Base-by-base conservation (phyloP, 1,140 invertebrate species). In the Zaprionus kolodkinae region DNA sequence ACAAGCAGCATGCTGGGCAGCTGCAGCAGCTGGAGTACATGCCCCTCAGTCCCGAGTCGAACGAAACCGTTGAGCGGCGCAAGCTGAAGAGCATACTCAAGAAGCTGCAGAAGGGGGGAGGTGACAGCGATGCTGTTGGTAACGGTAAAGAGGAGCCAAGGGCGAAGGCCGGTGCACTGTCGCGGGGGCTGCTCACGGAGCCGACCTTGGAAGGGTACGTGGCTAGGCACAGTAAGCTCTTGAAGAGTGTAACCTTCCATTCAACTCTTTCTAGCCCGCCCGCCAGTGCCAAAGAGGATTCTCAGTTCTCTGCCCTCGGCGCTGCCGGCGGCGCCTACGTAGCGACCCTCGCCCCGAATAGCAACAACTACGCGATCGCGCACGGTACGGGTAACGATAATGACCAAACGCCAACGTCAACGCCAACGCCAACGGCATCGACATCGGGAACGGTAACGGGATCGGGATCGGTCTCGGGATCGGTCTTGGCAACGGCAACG, bases 171-270 rank as follows among this genome's bases (percentile, higher is more conserved):
- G 40, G 56, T 30, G 61, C 68, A 43, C 43, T 62, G 61, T 70
- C 61, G 62, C 78, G 78, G 64, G 76, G 69, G 40, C 72, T 91
- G 59, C 75, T 81, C 45, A 80, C 70, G 76, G 91, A 96, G 38
- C 97, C 96, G 56, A 97, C 97, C 50, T 94, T 97, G 68, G 96
- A 97, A 93, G 97, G 97, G 52, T 97, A 97, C 92, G 97, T 96
- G 25, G 96, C 96, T 36, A 94, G 97, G 89, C 96, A 97, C 92
- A 96, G 96, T 66, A 97, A 97, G 92, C 95, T 97, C 88, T 95
- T 96, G 40, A 97, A 97, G 94, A 97, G 96, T 93, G 96, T 97
- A 59, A 97, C 97, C 60, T 97, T 97, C 93, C 96, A 97, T 92
- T 94, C 96, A 91, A 97, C 96, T 66, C 93, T 97, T 84, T 95